A percentile compares a stretch with the other conserved stretches of the same genome.
phyloP scores from a whole-genome alignment of 2,113 vertebrate genomes.

The Emydocephalus ijimae region DNA sequence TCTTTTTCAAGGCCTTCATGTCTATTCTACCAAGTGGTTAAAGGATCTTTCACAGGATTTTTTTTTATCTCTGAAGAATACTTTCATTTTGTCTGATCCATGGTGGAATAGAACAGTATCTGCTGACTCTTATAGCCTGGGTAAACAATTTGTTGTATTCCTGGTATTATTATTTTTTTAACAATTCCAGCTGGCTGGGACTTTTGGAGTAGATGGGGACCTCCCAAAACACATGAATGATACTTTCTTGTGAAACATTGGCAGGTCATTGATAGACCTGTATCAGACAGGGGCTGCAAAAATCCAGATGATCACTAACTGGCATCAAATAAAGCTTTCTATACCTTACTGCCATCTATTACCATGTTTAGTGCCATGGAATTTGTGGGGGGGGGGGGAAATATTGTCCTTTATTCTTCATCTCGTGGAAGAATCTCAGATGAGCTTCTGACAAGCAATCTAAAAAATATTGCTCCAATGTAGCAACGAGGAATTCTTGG shows the following conservation, averaged over 20 bases:
- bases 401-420: background rate
- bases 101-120: background rate
- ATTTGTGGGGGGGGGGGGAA: no score
- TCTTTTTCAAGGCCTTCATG: background rate
- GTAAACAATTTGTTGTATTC: background rate
- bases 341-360: background rate
- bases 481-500: background rate
- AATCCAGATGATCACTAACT: background rate
- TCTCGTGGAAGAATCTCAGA: background rate
- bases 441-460: background rate
- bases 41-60: background rate
- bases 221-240: background rate
- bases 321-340: background rate
- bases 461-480: background rate
- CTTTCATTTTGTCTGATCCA: background rate
- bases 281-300: background rate
- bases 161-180: background rate
- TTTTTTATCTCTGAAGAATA: background rate
- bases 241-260: background rate
- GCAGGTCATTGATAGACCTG: background rate
- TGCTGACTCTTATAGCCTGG: background rate
- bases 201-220: background rate
- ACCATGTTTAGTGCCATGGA: no score
- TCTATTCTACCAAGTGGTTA: background rate
- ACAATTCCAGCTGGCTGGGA: background rate